phyloP scores from a whole-genome alignment of 2,113 vertebrate species.

The Pseudonaja textilis region DNA sequence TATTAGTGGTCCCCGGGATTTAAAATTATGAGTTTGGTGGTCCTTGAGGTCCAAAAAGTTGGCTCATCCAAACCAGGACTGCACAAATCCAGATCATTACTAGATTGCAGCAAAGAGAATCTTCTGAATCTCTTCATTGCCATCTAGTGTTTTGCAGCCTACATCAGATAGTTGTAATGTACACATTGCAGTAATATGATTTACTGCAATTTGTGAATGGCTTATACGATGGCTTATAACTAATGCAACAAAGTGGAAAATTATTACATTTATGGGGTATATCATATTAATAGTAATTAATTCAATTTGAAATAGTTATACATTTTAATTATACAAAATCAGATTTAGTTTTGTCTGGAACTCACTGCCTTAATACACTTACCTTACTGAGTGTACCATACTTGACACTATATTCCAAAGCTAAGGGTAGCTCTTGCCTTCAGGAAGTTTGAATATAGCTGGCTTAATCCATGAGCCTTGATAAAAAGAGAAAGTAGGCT shows the following conservation, averaged over 20 bases:
- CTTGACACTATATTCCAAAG: not conserved
- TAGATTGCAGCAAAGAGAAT: not conserved
- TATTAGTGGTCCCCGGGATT: too few relatives aligned
- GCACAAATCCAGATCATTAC: not conserved
- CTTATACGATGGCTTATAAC: not conserved
- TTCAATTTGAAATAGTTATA: not conserved
- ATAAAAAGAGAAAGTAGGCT: not conserved
- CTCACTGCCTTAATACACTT: not conserved
- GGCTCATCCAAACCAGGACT: not conserved
- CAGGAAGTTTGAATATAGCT: not conserved
- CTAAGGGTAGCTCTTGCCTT: not conserved
- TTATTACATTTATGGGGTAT: not conserved
- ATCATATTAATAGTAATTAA: not conserved
- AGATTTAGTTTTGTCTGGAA: not conserved
- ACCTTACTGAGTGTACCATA: not conserved
- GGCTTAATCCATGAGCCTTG: not conserved
- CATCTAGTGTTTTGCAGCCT: not conserved
- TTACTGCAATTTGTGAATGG: not conserved
- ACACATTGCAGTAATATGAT: not conserved
- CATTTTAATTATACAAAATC: not conserved
- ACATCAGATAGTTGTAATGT: not conserved
- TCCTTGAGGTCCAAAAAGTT: too few relatives aligned
- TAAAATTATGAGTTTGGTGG: too few relatives aligned
- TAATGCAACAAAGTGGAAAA: not conserved
- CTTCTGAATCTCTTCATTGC: not conserved